Conservation (phyloP, 1,140 invertebrate species). For the Lethocerus indicus region DNA sequence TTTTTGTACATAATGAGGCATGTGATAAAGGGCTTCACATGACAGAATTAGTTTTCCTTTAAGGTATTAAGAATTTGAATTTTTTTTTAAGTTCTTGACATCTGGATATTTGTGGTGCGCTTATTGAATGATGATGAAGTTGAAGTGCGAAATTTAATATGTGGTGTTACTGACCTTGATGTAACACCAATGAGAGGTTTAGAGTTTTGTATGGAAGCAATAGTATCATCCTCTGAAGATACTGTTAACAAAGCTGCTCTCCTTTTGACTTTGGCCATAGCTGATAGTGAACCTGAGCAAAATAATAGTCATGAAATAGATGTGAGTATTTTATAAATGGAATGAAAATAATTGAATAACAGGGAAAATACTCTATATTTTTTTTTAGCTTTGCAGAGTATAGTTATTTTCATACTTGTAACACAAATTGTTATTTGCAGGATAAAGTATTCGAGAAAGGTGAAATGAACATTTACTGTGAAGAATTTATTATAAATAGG, state of each 20-base stretch:
- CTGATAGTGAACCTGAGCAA: background rate
- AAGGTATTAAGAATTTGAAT: background rate
- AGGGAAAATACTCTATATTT: too few species aligned
- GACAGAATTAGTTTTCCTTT: background rate
- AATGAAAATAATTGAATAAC: background rate
- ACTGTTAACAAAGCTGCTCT: background rate
- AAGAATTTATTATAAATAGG: conserved; percentile 11
- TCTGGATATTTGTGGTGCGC: background rate
- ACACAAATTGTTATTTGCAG: conserved; percentile 7
- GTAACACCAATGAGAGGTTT: background rate
- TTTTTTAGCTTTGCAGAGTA: background rate
- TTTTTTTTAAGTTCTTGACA: background rate
- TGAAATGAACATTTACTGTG: conserved; percentile 8
- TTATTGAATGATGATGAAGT: background rate
- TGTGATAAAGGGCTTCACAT: background rate
- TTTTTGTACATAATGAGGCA: background rate
- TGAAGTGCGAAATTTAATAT: background rate
- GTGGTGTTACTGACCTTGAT: background rate
- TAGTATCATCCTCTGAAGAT: background rate
- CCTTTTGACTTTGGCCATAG: background rate
- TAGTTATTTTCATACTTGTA: background rate
- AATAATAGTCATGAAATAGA: background rate
- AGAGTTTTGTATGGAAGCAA: background rate
- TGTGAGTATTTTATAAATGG: background rate
- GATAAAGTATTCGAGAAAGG: conserved; percentile 13